These are phyloP conservation scores for Ptyas mucosa DNA, from an alignment of 2,113 vertebrate species.

Conservation along the genomic window DNA sequence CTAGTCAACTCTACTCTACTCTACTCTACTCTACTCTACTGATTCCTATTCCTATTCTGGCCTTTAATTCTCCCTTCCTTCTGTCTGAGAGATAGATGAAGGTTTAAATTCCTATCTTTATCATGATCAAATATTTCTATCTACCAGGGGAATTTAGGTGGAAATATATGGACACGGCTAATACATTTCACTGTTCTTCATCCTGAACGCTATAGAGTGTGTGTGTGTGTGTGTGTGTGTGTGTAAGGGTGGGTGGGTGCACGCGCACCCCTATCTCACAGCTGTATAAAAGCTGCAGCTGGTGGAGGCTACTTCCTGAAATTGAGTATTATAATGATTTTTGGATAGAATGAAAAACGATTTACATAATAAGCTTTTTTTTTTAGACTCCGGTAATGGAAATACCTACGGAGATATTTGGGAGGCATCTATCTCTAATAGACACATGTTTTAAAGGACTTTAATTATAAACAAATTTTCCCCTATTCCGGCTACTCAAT, in stretches of 20 bases:
- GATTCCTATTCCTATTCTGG: too few relatives aligned
- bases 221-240: not conserved
- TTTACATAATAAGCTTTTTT: slow-evolving; percentile 64
- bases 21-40: too few relatives aligned
- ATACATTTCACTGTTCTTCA: not conserved
- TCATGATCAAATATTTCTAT: not conserved
- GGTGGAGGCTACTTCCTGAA: slow-evolving; percentile 63
- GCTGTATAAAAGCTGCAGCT: slow-evolving; percentile 50
- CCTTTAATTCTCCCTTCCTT: not conserved
- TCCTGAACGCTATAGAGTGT: slow-evolving; percentile 11
- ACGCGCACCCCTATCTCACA: not conserved
- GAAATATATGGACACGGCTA: not conserved
- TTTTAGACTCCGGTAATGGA: slow-evolving; percentile 43
- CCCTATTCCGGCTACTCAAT: not conserved
- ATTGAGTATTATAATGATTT: slow-evolving; percentile 63
- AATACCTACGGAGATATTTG: slow-evolving; percentile 42
- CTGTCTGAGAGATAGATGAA: not conserved
- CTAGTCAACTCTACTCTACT: too few relatives aligned
- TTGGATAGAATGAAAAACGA: slow-evolving; percentile 32
- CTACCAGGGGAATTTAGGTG: not conserved
- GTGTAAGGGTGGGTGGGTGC: not conserved
- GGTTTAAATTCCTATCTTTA: not conserved
- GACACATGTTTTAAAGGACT: slow-evolving; percentile 26
- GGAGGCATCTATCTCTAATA: not conserved
- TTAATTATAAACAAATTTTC: slow-evolving; percentile 56